Conservation (phyloP, 2,888 invertebrate species). For the Mongoloraphidia duomilia region DNA sequence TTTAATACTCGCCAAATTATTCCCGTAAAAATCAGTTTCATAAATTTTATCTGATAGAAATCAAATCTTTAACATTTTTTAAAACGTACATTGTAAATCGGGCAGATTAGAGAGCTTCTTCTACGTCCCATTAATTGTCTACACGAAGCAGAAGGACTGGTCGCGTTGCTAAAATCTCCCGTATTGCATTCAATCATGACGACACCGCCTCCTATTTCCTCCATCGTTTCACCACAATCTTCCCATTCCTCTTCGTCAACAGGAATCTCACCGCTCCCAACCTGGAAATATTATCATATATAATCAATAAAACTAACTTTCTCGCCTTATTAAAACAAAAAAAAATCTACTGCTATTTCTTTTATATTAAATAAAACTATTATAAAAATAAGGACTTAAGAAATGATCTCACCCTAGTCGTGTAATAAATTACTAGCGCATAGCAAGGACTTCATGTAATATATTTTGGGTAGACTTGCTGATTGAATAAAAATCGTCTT, state of each 20-base stretch:
- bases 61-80: not conserved
- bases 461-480: not conserved
- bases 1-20: no score
- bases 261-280: constrained; percentile 72
- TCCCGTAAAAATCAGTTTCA: no score
- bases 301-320: no score
- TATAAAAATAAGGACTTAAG: no score
- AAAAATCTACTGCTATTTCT: no score
- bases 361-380: no score
- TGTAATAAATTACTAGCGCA: no score
- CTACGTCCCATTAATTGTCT: constrained; percentile 26
- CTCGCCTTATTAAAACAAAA: no score
- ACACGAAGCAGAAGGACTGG: constrained; percentile 5
- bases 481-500: constrained; percentile 5
- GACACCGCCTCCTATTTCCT: constrained; percentile 35
- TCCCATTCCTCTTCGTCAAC: constrained; percentile 74
- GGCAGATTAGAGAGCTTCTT: constrained; percentile 44
- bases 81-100: constrained; percentile 43
- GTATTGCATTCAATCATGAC: constrained; percentile 9
- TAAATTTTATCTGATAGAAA: no score
- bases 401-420: no score
- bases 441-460: no score
- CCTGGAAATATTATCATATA: constrained; percentile 27
- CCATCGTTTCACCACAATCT: constrained; percentile 43
- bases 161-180: constrained; percentile 9